Base-by-base conservation (phyloP, 2,113 vertebrate species). In the Nycticryphes semicollaris region DNA sequence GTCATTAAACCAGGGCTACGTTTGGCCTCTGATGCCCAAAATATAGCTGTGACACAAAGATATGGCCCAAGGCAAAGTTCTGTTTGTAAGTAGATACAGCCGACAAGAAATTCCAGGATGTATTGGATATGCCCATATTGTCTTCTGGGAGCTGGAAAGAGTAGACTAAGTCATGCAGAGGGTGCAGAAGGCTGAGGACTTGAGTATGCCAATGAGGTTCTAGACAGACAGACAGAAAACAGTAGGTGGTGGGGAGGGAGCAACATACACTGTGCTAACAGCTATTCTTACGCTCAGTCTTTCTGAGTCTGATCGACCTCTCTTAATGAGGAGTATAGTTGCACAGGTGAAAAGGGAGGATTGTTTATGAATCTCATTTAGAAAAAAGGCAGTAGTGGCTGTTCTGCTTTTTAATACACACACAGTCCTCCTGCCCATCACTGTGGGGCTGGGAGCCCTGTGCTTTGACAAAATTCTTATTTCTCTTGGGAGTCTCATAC, bases 1-100 rank as follows among this genome's bases (percentile, higher is more conserved):
- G 68, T 74, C 89, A 78, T 90, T 94, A 92, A 91, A 90, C 20
- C 47, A 54, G 28, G 25, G n/a, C 54, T 83, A 57, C 94, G 45
- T 53, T 82, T 84, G 57, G 20, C 56, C 62, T 92, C 62, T 14
- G 31, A 78, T n/a, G 50, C 37, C 51, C 88, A 39, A 82, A 64
- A 53, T 19, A 73, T 9, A 67, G 6, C 66, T 88, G 41, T 51
- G 53, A 70, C 76, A 48, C 39, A 80, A 51, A 92, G 54, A 21
- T 31, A 56, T 0, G 0, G 47, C 43, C 31, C 50, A 70, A 83
- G 60, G n/a, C 68, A 78, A 28, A 24, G 22, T 54, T 92, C 72
- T 86, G 22, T 43, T 20, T 1, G 1, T 30, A 73, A 50, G 43
- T 21, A 66, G 33, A 7, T 63, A 54, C 31, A 59, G 16, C 23